Evolutionary conservation across 2,888 invertebrate genomes (phyloP), one percentile per base, ranked within the genome.

Genomic region (Penaeus monodon): DNA sequence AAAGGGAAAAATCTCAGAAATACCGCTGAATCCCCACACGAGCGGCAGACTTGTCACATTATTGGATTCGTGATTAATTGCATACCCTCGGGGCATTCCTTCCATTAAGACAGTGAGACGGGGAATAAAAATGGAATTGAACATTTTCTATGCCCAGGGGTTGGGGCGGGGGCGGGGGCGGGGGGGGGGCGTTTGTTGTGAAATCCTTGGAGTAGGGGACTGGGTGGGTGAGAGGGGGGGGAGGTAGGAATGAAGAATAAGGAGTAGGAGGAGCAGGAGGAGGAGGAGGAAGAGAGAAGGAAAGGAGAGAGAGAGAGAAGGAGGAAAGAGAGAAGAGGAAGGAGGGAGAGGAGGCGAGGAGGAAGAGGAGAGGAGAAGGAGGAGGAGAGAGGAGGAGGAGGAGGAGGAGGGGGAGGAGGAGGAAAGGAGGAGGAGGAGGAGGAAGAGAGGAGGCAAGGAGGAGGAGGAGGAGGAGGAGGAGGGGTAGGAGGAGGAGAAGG

Each of bases 31-130:
- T 38, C 33, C 33, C 33, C 33, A 3, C 33, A 38, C 33, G 33
- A 38, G 33, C 33, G 33, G 33, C 33, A 38, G 33, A 38, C 33
- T 63, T 76, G 83, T 74, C 83, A 38, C 74, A 83, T 76, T 83
- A 83, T 83, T 83, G 83, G 76, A 65, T 64, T 64, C 74, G 64
- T 83, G 76, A 83, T 83, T 76, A 83, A 83, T 76, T 83, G 65
- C 82, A 74, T 20, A 24, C n/a, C 83, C 76, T n/a, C 14, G n/a
- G 76, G 83, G 38, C 65, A 76, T 83, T 83, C 76, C 38, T 57
- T 83, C 83, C 83, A 83, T 83, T 83, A 83, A 83, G 83, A 76
- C 83, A 64, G 65, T 80, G 80, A 38, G 80, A 80, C 22, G 80
- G 64, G 44, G 76, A 83, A 74, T 38, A 64, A 83, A 82, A 74